Base-by-base conservation (phyloP, 2,113 vertebrate genomes). In the Protobothrops mucrosquamatus region DNA sequence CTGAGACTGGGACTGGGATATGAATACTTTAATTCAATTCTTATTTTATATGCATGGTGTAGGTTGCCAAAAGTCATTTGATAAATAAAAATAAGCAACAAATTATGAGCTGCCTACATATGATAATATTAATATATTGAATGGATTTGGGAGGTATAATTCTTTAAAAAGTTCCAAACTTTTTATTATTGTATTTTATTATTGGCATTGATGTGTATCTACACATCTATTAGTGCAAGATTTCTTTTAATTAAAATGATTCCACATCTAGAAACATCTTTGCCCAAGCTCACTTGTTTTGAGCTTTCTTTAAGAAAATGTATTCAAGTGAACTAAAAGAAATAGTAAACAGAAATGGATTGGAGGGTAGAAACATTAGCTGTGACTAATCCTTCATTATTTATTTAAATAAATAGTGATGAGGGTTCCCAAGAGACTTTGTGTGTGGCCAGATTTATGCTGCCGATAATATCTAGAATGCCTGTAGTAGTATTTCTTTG, bases 251-350 rank as follows among this genome's bases (percentile, higher is more conserved):
- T 89, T 26, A 89, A 89, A 81, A 92, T 20, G 51, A 48, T 56
- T 61, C 61, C 26, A 24, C 43, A 12, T 89, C 29, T 88, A n/a
- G 3, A 43, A 12, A 0, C 91, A 74, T 94, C 95, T 96, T 85
- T 95, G 3, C 92, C 15, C 14, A 94, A 96, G 57, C 7, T 51
- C 91, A 94, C 55, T 95, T 94, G 64, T 95, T 51, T 74, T 93
- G 94, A 92, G 24, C 57, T 94, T 94, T 54, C 93, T 94, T 93
- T 29, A 92, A 94, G 94, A 94, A 96, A 96, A 93, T 94, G 94
- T 95, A 51, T 97, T 96, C 94, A 91, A 48, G 90, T 92, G 89
- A 39, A 89, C 7, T 81, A 39, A 4, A 54, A 52, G 20, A 20
- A 8, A 26, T 48, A 87, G 57, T 92, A 81, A 87, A 52, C 94